A percentile compares a stretch with the other conserved stretches of the same genome.
phyloP scores from a whole-genome alignment of 2,888 invertebrate genomes.

The Nymphalis c-album region DNA sequence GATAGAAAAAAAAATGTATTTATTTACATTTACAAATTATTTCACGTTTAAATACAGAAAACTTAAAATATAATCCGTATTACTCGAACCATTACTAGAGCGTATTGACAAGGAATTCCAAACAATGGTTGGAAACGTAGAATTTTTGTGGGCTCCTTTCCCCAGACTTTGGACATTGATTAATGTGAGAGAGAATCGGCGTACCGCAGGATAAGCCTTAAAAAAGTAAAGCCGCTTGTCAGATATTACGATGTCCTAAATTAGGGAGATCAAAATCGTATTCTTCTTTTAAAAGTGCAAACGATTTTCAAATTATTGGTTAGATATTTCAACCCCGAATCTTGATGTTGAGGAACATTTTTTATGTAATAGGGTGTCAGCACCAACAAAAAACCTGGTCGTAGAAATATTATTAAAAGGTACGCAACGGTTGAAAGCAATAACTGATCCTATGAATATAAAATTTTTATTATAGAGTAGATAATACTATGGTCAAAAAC shows the following conservation, averaged over 20 bases:
- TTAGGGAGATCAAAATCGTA: constrained; percentile 34
- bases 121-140: constrained; percentile 54
- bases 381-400: too few species aligned
- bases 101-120: constrained; percentile 42
- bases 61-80: constrained; percentile 31
- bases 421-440: too few species aligned
- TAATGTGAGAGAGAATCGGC: constrained; percentile 26
- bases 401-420: too few species aligned
- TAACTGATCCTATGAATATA: too few species aligned
- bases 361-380: too few species aligned
- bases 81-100: constrained; percentile 47
- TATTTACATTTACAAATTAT: too few species aligned
- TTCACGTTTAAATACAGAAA: too few species aligned
- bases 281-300: constrained; percentile 28
- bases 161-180: constrained; percentile 33
- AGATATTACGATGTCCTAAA: constrained; percentile 35
- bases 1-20: too few species aligned
- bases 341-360: background rate
- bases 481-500: too few species aligned
- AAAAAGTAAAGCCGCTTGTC: constrained; percentile 33
- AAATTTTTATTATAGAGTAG: too few species aligned
- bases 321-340: background rate
- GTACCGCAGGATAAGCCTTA: constrained; percentile 32
- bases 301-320: constrained; percentile 24
- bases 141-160: constrained; percentile 53